Percentiles rank a stretch among this genome's conserved stretches.
phyloP scores from a whole-genome alignment of 2,797 vertebrate genomes.

The Fundulus diaphanus region DNA sequence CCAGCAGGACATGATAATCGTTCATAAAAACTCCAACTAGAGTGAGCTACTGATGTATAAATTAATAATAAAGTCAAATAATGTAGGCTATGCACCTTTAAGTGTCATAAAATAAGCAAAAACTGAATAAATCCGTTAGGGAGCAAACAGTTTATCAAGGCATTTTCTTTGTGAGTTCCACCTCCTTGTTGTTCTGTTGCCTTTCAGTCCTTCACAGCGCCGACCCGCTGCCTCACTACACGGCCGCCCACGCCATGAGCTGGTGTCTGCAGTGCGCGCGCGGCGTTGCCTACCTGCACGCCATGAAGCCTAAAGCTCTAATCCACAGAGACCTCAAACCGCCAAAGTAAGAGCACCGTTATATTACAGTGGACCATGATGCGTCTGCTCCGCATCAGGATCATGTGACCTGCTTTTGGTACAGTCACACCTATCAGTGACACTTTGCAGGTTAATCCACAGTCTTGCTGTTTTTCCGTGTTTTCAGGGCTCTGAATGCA shows the following conservation, averaged over 20 bases:
- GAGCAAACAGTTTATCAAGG: background rate
- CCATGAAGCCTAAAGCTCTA: conserved; percentile 97
- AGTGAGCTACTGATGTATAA: no score
- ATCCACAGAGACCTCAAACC: conserved; percentile 98
- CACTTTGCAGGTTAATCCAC: background rate
- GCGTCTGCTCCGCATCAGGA: background rate
- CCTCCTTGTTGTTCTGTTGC: background rate
- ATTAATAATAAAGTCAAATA: no score
- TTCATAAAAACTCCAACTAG: no score
- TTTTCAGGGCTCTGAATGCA: background rate
- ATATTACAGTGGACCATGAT: background rate
- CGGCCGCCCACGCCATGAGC: conserved; percentile 95
- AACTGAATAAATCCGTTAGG: background rate
- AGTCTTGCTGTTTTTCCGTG: background rate
- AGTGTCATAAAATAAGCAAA: background rate
- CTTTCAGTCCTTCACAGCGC: conserved; percentile 90
- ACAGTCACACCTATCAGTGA: no score
- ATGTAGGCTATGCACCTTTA: no score
- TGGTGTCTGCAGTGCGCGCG: conserved; percentile 97
- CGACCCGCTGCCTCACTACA: conserved; percentile 92
- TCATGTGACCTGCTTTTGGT: background rate
- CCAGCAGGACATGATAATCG: no score
- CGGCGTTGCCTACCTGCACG: conserved; percentile 94
- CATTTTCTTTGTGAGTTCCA: background rate
- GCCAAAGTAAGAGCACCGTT: conserved; percentile 86